phyloP scores from a whole-genome alignment of 2,888 invertebrate species.

The Meandrusa payeni region DNA sequence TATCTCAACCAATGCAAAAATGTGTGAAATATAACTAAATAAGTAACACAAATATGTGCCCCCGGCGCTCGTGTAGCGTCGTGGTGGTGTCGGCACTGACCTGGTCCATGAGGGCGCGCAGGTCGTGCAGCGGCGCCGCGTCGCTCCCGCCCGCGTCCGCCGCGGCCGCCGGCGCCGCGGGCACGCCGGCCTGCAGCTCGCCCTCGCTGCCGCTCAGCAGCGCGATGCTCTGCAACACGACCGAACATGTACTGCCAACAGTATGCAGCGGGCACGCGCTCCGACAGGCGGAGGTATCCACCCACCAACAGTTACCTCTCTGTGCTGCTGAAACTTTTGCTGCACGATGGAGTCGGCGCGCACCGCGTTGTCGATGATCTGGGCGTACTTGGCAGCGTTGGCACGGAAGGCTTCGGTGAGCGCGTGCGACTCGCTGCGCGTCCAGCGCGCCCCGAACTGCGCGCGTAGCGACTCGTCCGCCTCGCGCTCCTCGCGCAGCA shows the following conservation, averaged over 20 bases:
- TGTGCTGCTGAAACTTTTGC: constrained; percentile 91
- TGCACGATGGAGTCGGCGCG: constrained; percentile 90
- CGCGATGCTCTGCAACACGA: constrained; percentile 84
- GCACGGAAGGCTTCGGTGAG: constrained; percentile 94
- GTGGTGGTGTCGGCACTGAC: too few relatives aligned
- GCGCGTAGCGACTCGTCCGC: constrained; percentile 92
- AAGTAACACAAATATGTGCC: too few relatives aligned
- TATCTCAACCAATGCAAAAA: too few relatives aligned
- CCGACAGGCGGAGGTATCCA: too few relatives aligned
- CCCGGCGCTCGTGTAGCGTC: too few relatives aligned
- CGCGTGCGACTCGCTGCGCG: constrained; percentile 91
- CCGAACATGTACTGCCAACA: too few relatives aligned
- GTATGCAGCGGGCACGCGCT: too few relatives aligned
- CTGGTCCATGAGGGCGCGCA: constrained; percentile 88
- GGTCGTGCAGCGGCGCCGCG: constrained; percentile 78
- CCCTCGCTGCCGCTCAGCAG: constrained; percentile 88
- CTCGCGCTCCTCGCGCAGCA: constrained; percentile 94
- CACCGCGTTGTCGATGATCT: constrained; percentile 95
- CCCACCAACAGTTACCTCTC: constrained; percentile 58
- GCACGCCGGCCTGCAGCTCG: constrained; percentile 86
- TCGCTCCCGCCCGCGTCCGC: constrained; percentile 74
- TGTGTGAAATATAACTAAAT: too few relatives aligned
- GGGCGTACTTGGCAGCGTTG: constrained; percentile 95
- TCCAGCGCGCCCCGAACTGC: constrained; percentile 97
- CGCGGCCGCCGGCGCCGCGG: constrained; percentile 78